Evolutionary conservation across 2,797 vertebrate species (phyloP), one percentile per base, ranked within the genome.

Genomic region (Philypnodon macrostomus): DNA sequence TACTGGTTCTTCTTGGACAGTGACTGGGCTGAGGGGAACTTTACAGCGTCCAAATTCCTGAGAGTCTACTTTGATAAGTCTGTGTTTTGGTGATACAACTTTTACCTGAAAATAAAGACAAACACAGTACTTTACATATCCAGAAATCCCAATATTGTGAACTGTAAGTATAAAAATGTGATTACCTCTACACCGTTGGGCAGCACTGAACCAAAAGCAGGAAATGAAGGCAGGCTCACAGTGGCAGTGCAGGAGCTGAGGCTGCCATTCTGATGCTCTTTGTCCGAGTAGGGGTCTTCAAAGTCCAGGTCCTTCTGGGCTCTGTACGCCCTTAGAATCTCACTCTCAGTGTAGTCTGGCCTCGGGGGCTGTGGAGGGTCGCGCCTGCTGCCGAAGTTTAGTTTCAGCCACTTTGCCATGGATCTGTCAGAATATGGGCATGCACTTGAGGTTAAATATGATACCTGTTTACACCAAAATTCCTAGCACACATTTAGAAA

Each of bases 331-430:
- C 91, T 83, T 26, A 95, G 75, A 63, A 95, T 92, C 67, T 95
- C 94, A 24, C 93, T 95, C 51, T 96, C 94, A 0, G 85, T 93
- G 86, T 96, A 96, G 77, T 95, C 94, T 0, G 94, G 94, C 61
- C 92, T 92, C 36, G 94, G 80, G 81, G 93, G 89, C 88, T 91
- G 67, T 61, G 94, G 81, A 79, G 93, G 93, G 61, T 90, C 90
- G 74, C 91, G 90, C 84, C 90, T 89, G 63, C 88, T 92, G 68
- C 94, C 93, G 37, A 96, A 92, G 81, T 90, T 92, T 61, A 96
- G 81, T 75, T 92, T 93, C 40, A 96, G 75, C 94, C 94, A 95
- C 91, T 92, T 94, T 90, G 94, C 94, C 94, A 96, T 96, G 90
- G 89, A 87, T 89, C 90, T 90, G 59, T 13, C n/a, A 34, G 52